Percentiles rank a stretch among this genome's conserved stretches.
These are phyloP conservation scores for Altica lythri DNA, from an alignment of 2,888 invertebrate species.

Conservation along the genomic window DNA sequence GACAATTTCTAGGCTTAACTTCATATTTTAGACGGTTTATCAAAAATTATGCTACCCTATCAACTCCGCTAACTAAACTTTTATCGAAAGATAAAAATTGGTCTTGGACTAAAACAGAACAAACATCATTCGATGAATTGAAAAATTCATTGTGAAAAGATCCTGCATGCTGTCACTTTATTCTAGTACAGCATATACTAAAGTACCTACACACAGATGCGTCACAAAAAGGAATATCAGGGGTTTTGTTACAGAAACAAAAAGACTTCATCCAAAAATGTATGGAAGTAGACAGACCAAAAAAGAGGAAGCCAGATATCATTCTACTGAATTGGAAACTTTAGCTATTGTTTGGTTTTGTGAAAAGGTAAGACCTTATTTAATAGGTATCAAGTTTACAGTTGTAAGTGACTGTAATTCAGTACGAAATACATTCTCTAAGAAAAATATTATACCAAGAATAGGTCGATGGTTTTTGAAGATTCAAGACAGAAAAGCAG, in stretches of 20 bases:
- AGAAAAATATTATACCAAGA: conserved; percentile 28
- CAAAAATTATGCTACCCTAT: not conserved
- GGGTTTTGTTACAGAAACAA: not conserved
- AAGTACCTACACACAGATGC: conserved; percentile 6
- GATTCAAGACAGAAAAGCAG: not conserved
- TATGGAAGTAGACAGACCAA: conserved; percentile 4
- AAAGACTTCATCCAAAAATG: not conserved
- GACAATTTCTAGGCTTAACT: conserved; percentile 13
- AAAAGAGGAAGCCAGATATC: conserved; percentile 2
- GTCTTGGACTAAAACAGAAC: not conserved
- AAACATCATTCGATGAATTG: not conserved
- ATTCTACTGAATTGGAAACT: conserved; percentile 36
- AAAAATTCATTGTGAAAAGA: not conserved
- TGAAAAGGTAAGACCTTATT: conserved; percentile 31
- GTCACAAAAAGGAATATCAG: not conserved
- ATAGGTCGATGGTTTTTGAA: conserved; percentile 2
- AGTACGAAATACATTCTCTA: conserved; percentile 32
- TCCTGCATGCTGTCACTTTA: not conserved
- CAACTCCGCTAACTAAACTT: not conserved
- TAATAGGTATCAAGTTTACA: conserved; percentile 27
- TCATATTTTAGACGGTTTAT: conserved; percentile 1
- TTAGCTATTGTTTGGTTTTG: conserved; percentile 35
- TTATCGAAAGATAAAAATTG: not conserved
- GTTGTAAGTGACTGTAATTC: conserved; percentile 39
- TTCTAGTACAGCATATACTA: not conserved